Evolutionary conservation across 2,113 vertebrate genomes (phyloP), one percentile per base, ranked within the genome.

Genomic region (Equus przewalskii): DNA sequence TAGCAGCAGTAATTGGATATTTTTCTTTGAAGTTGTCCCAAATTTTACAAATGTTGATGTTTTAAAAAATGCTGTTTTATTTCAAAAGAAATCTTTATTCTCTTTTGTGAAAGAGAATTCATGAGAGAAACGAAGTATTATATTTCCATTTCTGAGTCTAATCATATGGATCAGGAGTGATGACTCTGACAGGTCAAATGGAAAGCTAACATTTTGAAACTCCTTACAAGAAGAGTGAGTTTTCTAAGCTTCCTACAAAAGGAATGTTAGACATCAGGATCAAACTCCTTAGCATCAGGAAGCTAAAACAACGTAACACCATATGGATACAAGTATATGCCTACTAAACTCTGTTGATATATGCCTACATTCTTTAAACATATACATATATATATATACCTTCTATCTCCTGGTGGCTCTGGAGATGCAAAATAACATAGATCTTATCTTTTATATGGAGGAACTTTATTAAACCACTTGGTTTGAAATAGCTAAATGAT

Each of bases 31-130:
- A 93, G 80, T 33, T 36, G 10, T 51, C 3, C 13, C 28, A 91
- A 91, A 65, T 2, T 79, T 94, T 49, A 56, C 56, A 12, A 94
- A 82, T 73, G 6, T 60, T 92, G 28, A 96, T 58, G 12, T 58
- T 91, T 80, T 10, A 1, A 84, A 94, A 87, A 46, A 36, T 79
- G 36, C 1, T 84, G 18, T 69, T 96, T 96, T 96, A 72, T 88
- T 93, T 75, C 65, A 91, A 65, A 81, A 19, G 1, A 16, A 87
- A 65, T 81, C 8, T 86, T 78, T 64, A 60, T 58, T 96, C 7
- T 80, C 26, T 70, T 95, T 94, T 91, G 72, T 79, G 41, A 90
- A 80, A 83, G 1, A 62, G 4, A 96, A 96, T 87, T 94, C 41
- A 78, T 80, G 33, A 93, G 19, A 54, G 8, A 81, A 69, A 73